Evolutionary conservation across 2,888 invertebrate genomes (phyloP), one percentile per base, ranked within the genome.

Genomic region (Netelia fuscicornis): DNA sequence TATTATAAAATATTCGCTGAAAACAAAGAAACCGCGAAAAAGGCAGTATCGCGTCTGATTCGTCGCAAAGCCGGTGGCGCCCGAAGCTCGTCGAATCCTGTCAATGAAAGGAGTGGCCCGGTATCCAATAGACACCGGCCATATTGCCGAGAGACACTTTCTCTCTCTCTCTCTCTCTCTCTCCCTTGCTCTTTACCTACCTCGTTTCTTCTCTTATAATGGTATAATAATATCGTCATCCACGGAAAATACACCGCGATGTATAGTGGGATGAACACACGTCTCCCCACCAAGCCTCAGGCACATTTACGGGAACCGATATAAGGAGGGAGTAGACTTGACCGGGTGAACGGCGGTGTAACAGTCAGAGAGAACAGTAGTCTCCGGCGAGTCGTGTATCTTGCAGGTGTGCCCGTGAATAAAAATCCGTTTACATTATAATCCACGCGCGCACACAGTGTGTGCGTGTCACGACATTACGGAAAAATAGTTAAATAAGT

Each of bases 361-460:
- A 48, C 17, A 48, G n/a, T 56, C 20, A 58, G 71, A 71, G 25
- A 68, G 68, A 60, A 54, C 76, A 71, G 81, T 74, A 81, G 84
- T 81, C 81, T 77, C 81, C 77, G 81, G 84, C 68, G 81, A 37
- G 68, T 74, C 84, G 81, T 64, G 11, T 48, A 10, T 70, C 74
- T 72, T 77, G 84, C 74, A 77, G 74, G 74, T 81, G 67, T 72
- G 52, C 58, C 70, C 30, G 30, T 62, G 54, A 76, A 13, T 48
- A 44, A 37, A 48, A 48, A 13, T 48, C 37, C 20, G 58, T 13
- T 13, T 23, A 11, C 5, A 42, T 17, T 25, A 37, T 23, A 64
- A 64, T 10, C 42, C 75, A 64, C 75, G 37, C 54, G 42, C 58
- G 20, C 64, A 25, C 52, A 54, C 37, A 11, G 52, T 75, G 52